Conservation (phyloP, 2,888 invertebrate genomes). For the Hybos culiciformis region DNA sequence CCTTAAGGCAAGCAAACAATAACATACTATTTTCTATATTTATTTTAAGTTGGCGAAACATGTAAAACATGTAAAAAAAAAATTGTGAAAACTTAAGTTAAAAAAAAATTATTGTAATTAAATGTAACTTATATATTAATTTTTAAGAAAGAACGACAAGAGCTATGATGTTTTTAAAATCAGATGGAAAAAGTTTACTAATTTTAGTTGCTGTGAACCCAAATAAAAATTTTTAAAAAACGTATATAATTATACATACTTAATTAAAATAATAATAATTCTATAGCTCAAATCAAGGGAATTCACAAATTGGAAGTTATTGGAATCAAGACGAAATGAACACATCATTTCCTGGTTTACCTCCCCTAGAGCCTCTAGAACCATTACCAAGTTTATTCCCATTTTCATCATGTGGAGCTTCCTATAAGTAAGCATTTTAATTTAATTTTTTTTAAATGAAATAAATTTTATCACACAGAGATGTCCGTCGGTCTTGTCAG, state of each 20-base stretch:
- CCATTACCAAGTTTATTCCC: constrained; percentile 76
- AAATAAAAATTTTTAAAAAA: constrained; percentile 24
- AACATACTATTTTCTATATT: not conserved
- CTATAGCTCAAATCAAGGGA: constrained; percentile 18
- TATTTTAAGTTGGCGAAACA: too few species aligned
- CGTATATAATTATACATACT: not conserved
- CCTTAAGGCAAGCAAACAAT: constrained; percentile 18
- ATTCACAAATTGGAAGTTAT: constrained; percentile 28
- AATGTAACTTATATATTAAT: too few species aligned
- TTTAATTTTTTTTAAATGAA: too few species aligned
- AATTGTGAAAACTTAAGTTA: too few species aligned
- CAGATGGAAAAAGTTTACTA: too few species aligned
- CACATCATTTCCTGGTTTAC: constrained; percentile 66
- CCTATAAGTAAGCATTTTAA: constrained; percentile 50
- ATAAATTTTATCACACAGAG: too few species aligned
- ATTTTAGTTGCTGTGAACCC: too few species aligned
- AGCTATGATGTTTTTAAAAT: too few species aligned
- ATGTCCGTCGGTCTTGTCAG: too few species aligned
- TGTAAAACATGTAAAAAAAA: too few species aligned
- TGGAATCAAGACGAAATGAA: constrained; percentile 62
- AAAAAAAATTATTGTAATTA: too few species aligned
- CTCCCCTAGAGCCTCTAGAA: constrained; percentile 72
- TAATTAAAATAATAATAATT: not conserved
- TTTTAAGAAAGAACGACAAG: too few species aligned
- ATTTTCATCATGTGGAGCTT: constrained; percentile 67